Conservation (phyloP, 2,888 invertebrate genomes). For the Plemyria rubiginata region DNA sequence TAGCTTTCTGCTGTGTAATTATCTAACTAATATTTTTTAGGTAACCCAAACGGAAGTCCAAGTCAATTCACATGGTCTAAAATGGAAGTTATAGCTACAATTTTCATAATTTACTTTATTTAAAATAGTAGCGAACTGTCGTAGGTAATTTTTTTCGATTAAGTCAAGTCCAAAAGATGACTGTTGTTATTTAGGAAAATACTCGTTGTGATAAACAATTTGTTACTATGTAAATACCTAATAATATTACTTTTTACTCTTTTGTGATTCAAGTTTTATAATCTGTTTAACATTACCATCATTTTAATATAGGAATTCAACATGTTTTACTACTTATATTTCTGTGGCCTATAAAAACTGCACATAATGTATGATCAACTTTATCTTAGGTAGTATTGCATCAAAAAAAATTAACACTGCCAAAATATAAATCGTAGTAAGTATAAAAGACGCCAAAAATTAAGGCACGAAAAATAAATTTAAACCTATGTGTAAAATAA, state of each 20-base stretch:
- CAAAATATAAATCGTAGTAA: constrained; percentile 73
- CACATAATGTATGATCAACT: constrained; percentile 20
- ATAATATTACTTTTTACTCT: constrained; percentile 57
- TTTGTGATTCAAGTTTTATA: constrained; percentile 16
- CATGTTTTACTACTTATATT: constrained; percentile 23
- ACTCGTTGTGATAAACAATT: constrained; percentile 79
- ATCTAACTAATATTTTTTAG: constrained; percentile 79
- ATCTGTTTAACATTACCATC: constrained; percentile 10
- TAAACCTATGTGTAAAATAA: constrained; percentile 59
- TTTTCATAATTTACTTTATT: constrained; percentile 55
- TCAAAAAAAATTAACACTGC: constrained; percentile 77
- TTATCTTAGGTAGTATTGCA: constrained; percentile 48
- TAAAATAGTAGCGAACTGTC: constrained; percentile 53
- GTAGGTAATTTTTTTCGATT: constrained; percentile 49
- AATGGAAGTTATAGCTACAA: constrained; percentile 69
- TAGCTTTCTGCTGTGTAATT: constrained; percentile 58
- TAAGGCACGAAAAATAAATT: constrained; percentile 54
- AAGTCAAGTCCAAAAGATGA: constrained; percentile 72
- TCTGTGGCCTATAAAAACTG: constrained; percentile 22
- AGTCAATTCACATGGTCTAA: constrained; percentile 75
- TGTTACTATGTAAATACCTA: constrained; percentile 71
- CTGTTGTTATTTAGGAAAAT: constrained; percentile 76
- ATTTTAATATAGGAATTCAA: constrained; percentile 5
- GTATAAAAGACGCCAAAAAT: constrained; percentile 62
- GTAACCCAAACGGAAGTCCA: constrained; percentile 83